Evolutionary conservation across 35 echinoderm and acorn worm genomes (phyloP).

Genomic region (Acanthaster planci): DNA sequence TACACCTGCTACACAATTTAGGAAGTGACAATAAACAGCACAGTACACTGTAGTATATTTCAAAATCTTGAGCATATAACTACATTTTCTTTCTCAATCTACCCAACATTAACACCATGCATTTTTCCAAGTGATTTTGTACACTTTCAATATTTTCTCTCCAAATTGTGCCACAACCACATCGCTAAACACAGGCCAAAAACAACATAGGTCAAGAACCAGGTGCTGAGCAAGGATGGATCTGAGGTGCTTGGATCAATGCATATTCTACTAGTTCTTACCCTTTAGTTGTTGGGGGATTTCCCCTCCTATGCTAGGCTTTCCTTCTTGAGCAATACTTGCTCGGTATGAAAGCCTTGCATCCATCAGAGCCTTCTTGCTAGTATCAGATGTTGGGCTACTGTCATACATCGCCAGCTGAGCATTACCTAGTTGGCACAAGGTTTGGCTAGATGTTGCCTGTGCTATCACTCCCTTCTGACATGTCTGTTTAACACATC

Average conservation of each 20-base stretch:
- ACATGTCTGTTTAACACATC: conserved; percentile 54
- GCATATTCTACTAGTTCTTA: conserved; percentile 19
- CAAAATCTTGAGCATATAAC: too few relatives aligned
- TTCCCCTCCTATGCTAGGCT: conserved; percentile 86
- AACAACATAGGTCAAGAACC: too few relatives aligned
- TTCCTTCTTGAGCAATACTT: conserved; percentile 91
- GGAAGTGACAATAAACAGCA: too few relatives aligned
- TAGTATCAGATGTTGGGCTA: conserved; percentile 41
- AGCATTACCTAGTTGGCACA: conserved; percentile 77
- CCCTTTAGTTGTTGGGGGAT: conserved; percentile 72
- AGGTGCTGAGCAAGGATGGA: too few relatives aligned
- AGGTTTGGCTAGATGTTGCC: conserved; percentile 80
- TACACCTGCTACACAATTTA: too few relatives aligned
- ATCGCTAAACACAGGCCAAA: too few relatives aligned
- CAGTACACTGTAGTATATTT: too few relatives aligned
- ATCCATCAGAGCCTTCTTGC: conserved; percentile 58
- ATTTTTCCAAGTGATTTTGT: too few relatives aligned
- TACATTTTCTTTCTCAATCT: too few relatives aligned
- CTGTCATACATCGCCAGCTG: conserved; percentile 93
- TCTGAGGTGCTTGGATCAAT: background rate
- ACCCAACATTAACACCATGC: too few relatives aligned
- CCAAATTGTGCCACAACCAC: too few relatives aligned
- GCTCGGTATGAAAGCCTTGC: conserved; percentile 85
- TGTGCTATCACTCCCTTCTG: conserved; percentile 94
- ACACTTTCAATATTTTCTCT: too few relatives aligned